Evolutionary conservation across 2,113 vertebrate genomes (phyloP).

Genomic region (Brevimyrus niger): DNA sequence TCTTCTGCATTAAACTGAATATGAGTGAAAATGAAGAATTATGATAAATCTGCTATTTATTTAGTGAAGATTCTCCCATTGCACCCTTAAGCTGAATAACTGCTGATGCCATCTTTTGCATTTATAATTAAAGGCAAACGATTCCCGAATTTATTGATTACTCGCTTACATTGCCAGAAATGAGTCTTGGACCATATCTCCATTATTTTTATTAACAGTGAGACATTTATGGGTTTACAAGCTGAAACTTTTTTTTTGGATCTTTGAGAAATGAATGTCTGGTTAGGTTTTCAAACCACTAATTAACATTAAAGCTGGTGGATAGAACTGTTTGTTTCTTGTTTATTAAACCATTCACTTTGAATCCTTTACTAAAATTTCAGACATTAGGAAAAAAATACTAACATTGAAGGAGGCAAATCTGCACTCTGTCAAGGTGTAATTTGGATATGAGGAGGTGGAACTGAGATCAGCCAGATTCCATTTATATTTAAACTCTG

Average conservation of each 20-base stretch:
- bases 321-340: neutral
- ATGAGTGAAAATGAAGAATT: neutral
- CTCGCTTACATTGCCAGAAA: neutral
- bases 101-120: neutral
- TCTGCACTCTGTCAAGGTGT: neutral
- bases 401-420: neutral
- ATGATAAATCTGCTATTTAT: neutral
- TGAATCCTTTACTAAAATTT: neutral
- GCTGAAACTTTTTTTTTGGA: neutral
- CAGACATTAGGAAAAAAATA: neutral
- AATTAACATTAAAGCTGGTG: neutral
- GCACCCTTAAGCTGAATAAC: neutral
- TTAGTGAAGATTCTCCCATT: neutral
- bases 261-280: neutral
- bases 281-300: neutral
- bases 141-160: neutral
- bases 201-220: too few species aligned
- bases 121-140: neutral
- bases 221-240: too few species aligned
- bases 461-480: neutral
- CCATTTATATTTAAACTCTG: neutral
- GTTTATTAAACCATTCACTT: neutral
- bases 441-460: neutral
- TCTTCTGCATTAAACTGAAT: neutral
- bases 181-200: neutral